A percentile compares a stretch with the other conserved stretches of the same genome.
Conservation (phyloP, 2,888 invertebrate species). For the Salticus scenicus region DNA sequence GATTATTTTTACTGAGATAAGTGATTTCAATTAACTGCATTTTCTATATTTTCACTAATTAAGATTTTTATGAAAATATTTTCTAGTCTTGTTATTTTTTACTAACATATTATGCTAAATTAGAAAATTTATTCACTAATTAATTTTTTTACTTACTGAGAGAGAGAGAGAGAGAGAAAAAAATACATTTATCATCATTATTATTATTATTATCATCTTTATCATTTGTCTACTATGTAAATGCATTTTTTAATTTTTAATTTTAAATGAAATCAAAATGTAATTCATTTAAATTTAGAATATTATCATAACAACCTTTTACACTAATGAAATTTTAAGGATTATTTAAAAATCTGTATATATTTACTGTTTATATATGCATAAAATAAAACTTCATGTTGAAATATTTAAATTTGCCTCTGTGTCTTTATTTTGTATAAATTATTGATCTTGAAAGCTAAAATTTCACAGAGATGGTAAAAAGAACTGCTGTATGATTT, state of each 20-base stretch:
- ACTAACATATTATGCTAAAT: too few relatives aligned
- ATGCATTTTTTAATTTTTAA: not conserved
- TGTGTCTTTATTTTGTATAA: not conserved
- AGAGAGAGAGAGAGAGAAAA: too few relatives aligned
- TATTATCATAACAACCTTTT: slow-evolving; percentile 22
- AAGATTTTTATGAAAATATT: not conserved
- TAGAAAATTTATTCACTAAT: not conserved
- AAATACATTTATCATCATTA: too few relatives aligned
- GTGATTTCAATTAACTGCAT: not conserved
- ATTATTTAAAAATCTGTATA: slow-evolving; percentile 52
- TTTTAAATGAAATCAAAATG: not conserved
- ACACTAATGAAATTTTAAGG: slow-evolving; percentile 40
- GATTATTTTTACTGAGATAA: not conserved
- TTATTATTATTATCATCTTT: too few relatives aligned
- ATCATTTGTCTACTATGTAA: too few relatives aligned
- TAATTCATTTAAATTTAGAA: slow-evolving; percentile 23
- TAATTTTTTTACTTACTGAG: too few relatives aligned
- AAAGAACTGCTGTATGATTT: too few relatives aligned
- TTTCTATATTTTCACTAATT: not conserved
- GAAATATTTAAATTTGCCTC: slow-evolving; percentile 38
- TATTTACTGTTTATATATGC: slow-evolving; percentile 69
- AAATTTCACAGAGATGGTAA: too few relatives aligned
- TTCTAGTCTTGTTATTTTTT: not conserved
- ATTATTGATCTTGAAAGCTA: too few relatives aligned
- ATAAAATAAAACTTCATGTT: slow-evolving; percentile 68